A percentile compares a stretch with the other conserved stretches of the same genome.
These are phyloP conservation scores for Mesoclemmys tuberculata DNA, from an alignment of 2,113 vertebrate genomes.

Conservation along the genomic window DNA sequence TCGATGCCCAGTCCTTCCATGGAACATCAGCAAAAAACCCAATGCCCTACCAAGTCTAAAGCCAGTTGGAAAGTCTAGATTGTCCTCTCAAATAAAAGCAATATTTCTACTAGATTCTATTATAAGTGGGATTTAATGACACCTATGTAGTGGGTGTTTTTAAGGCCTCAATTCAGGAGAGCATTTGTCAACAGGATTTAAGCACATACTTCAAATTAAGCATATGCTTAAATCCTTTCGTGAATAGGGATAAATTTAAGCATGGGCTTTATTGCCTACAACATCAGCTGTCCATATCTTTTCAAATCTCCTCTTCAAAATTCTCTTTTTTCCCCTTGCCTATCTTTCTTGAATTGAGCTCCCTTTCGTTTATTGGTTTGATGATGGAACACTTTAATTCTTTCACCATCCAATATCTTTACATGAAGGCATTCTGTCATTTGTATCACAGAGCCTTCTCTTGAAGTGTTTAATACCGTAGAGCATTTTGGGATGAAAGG, in stretches of 20 bases:
- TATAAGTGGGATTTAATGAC: slow-evolving; percentile 9
- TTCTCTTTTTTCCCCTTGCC: neutral
- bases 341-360: neutral
- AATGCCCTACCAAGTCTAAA: neutral
- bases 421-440: neutral
- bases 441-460: neutral
- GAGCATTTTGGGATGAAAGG: slow-evolving; percentile 19
- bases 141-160: neutral
- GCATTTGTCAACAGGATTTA: neutral
- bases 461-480: neutral
- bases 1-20: neutral
- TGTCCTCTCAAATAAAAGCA: slow-evolving; percentile 36
- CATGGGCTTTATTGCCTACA: neutral
- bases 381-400: neutral
- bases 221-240: neutral
- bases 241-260: neutral
- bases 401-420: neutral
- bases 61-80: neutral
- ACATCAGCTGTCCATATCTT: neutral
- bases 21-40: neutral
- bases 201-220: slow-evolving; percentile 14
- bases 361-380: slow-evolving; percentile 30
- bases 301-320: slow-evolving; percentile 19
- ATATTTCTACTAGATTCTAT: slow-evolving; percentile 25
- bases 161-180: neutral